A percentile compares a stretch with the other conserved stretches of the same genome.
Evolutionary conservation across 2,113 vertebrate species (phyloP).

Genomic region (Xiphias gladius): DNA sequence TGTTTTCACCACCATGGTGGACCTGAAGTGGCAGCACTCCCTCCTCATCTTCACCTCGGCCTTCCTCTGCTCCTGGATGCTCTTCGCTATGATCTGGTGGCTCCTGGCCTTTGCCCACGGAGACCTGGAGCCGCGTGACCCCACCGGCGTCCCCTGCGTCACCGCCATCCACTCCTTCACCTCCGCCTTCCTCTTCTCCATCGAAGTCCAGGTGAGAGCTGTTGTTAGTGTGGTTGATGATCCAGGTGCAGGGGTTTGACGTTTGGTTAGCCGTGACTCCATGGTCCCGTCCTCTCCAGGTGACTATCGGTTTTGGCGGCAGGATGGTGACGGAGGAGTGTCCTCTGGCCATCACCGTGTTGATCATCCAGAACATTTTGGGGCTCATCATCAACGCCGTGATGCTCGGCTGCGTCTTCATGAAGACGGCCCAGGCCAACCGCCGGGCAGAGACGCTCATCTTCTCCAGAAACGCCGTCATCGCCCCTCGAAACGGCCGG

Average conservation of each 20-base stretch:
- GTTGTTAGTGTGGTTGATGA: too few species aligned
- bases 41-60: constrained; percentile 89
- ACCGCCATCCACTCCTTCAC: constrained; percentile 89
- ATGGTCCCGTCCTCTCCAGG: constrained; percentile 61
- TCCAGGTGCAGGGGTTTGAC: accelerated
- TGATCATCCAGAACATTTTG: constrained; percentile 89
- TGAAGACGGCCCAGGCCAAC: constrained; percentile 91
- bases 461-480: constrained; percentile 87
- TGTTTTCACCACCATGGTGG: constrained; percentile 90
- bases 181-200: constrained; percentile 89
- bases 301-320: constrained; percentile 89
- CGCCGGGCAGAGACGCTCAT: constrained; percentile 88
- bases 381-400: constrained; percentile 89
- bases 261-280: background rate
- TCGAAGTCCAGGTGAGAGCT: constrained; percentile 86
- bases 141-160: constrained; percentile 81
- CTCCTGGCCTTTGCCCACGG: constrained; percentile 89
- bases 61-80: constrained; percentile 90
- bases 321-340: constrained; percentile 90
- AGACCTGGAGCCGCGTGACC: constrained; percentile 82
- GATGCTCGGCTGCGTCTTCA: constrained; percentile 90
- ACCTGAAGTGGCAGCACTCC: constrained; percentile 89
- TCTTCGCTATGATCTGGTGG: constrained; percentile 90
- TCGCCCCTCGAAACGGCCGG: constrained; percentile 84
- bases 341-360: constrained; percentile 84